These are phyloP conservation scores for Heliconius aoede DNA, from an alignment of 2,888 invertebrate species.

Conservation along the genomic window DNA sequence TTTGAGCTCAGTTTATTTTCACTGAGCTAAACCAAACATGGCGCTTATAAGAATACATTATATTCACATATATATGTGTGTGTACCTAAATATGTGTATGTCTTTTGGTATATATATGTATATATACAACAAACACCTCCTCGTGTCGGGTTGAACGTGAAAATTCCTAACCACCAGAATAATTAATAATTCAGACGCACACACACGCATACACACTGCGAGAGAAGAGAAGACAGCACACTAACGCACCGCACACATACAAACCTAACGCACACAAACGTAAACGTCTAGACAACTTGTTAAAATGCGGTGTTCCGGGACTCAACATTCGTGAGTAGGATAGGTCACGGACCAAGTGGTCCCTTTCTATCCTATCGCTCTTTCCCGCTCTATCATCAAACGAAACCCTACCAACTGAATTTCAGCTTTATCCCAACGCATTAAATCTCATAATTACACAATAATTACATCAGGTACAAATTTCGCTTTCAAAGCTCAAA, in stretches of 20 bases:
- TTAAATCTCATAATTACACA: conserved; percentile 46
- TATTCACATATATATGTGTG: background rate
- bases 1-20: background rate
- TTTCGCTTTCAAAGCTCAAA: conserved; percentile 79
- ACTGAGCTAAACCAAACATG: background rate
- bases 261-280: conserved; percentile 57
- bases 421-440: conserved; percentile 52
- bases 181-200: conserved; percentile 48
- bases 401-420: conserved; percentile 48
- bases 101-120: background rate
- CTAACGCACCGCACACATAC: conserved; percentile 48
- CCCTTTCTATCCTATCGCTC: conserved; percentile 57
- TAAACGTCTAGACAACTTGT: conserved; percentile 79
- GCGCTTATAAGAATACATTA: background rate
- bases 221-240: conserved; percentile 48
- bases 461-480: conserved; percentile 70
- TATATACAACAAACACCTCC: conserved; percentile 33
- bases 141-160: conserved; percentile 44
- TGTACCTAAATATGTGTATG: background rate
- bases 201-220: conserved; percentile 36
- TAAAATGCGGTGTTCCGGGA: conserved; percentile 80
- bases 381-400: conserved; percentile 49
- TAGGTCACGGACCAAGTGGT: conserved; percentile 81
- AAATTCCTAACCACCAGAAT: conserved; percentile 49
- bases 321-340: conserved; percentile 83